Percentiles rank a stretch among this genome's conserved stretches.
These are phyloP conservation scores for Phalacrocorax aristotelis DNA, from an alignment of 2,113 vertebrate species.

Conservation along the genomic window DNA sequence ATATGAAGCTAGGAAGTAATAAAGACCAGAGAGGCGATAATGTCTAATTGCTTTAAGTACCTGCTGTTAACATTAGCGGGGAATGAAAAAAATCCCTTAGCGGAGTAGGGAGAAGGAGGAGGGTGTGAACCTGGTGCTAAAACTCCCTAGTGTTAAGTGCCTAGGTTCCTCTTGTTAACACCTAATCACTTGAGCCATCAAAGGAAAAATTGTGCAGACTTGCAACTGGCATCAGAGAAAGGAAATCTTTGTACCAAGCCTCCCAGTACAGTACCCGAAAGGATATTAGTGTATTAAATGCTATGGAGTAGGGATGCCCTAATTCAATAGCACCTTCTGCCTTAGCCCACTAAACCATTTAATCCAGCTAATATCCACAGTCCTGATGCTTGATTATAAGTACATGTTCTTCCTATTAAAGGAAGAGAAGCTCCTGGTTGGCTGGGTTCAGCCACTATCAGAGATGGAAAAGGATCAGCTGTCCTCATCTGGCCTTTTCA, in stretches of 20 bases:
- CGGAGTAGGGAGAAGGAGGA: not conserved
- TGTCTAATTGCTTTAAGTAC: slow-evolving; percentile 21
- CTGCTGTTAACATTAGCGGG: not conserved
- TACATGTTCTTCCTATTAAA: not conserved
- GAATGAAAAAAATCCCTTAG: slow-evolving; percentile 24
- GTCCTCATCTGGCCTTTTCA: not conserved
- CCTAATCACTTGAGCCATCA: not conserved
- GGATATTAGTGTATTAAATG: not conserved
- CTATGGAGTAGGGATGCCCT: not conserved
- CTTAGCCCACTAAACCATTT: not conserved
- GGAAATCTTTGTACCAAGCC: not conserved
- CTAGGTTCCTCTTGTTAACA: slow-evolving; percentile 17
- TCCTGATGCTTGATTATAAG: not conserved
- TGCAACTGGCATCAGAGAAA: not conserved
- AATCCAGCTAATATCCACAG: not conserved
- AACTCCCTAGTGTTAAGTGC: not conserved
- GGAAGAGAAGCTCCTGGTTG: not conserved
- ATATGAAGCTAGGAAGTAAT: slow-evolving; percentile 20
- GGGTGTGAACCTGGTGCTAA: not conserved
- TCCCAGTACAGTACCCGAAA: not conserved
- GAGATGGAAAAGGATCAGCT: not conserved
- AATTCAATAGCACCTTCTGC: not conserved
- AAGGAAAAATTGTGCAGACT: not conserved
- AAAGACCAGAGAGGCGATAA: not conserved
- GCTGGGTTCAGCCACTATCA: not conserved